Evolutionary conservation across 2,113 vertebrate species (phyloP).

Genomic region (Puma concolor): DNA sequence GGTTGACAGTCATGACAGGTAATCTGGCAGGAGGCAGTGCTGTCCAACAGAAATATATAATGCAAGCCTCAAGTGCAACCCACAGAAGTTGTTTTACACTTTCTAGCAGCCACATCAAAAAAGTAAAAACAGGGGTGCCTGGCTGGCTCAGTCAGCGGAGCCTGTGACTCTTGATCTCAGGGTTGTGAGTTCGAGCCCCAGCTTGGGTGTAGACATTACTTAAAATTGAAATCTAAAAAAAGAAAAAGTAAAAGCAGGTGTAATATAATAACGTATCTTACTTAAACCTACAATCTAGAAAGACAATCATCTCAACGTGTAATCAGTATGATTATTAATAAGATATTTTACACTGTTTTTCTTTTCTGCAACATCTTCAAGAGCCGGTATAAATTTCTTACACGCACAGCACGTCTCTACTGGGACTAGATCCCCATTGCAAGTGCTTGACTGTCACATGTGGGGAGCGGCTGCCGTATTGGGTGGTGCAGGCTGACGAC

Average conservation of each 20-base stretch:
- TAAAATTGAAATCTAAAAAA: neutral
- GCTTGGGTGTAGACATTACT: neutral
- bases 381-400: neutral
- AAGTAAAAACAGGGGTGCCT: neutral
- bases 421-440: neutral
- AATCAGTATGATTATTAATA: neutral
- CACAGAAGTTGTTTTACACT: neutral
- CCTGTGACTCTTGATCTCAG: neutral
- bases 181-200: neutral
- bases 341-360: neutral
- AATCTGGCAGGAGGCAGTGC: neutral
- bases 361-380: neutral
- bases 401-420: neutral
- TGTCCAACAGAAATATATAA: neutral
- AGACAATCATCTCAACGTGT: neutral
- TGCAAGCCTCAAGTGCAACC: too few species aligned
- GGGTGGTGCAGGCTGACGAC: rapidly evolving
- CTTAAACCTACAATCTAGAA: neutral
- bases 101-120: neutral
- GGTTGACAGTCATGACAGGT: neutral
- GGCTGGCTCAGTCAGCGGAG: neutral
- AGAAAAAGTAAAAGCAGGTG: neutral
- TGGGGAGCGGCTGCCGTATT: rapidly evolving
- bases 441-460: neutral
- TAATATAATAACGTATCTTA: neutral